Evolutionary conservation across 2,888 invertebrate genomes (phyloP), one percentile per base, ranked within the genome.

Genomic region (Tenodera sinensis): DNA sequence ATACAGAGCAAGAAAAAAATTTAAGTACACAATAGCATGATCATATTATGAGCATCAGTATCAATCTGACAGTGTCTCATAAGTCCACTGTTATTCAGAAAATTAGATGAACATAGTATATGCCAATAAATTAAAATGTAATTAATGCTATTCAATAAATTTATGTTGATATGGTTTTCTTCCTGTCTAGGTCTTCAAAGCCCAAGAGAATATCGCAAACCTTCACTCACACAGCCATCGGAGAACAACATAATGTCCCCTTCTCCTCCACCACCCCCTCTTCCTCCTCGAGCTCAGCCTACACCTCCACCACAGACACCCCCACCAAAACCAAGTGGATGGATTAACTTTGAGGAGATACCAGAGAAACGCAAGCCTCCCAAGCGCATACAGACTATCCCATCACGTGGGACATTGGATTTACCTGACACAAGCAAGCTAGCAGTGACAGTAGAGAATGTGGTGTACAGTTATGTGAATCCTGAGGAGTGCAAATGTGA

Each of bases 401-500:
- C 97, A 30, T 94, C 95, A 42, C 86, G 87, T n/a, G 89, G 89
- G 8, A 89, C 86, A 14, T 8, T 89, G 54, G 89, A 89, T 28
- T 47, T 89, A 28, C 89, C 87, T 28, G 94, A 92, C 86, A 93
- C 92, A 90, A 93, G 93, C 86, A 93, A 93, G 89, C 93, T 93
- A 83, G 92, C 93, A 28, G 94, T 94, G 83, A 93, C 93, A 85
- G 93, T 93, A 83, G 91, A 92, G 4, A 93, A 92, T 90, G 91
- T 92, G 83, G 95, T 96, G 91, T 96, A 96, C 91, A 97, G 96
- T 93, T 97, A 97, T 93, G 97, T 97, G 89, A 97, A 97, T 93
- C 97, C 97, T 8, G 97, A 97, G 92, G 97, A 97, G 92, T 97
- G 97, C 92, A 96, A 97, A 92, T 97, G 97, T 93, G 97, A 97